These are phyloP conservation scores for Stratiomys singularior DNA, from an alignment of 2,888 invertebrate species.

Conservation along the genomic window DNA sequence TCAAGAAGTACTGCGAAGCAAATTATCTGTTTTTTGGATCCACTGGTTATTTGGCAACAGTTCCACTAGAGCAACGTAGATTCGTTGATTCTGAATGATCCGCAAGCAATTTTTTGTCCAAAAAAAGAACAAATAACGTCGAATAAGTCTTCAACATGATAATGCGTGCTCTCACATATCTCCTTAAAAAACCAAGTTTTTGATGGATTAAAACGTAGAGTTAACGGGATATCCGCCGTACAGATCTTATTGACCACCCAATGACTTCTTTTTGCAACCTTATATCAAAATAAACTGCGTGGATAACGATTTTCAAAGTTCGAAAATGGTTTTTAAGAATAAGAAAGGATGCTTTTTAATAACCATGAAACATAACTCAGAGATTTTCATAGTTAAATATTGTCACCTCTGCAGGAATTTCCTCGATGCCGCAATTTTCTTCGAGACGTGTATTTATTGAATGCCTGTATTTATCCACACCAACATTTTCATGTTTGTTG, in stretches of 20 bases:
- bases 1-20: conserved; percentile 5
- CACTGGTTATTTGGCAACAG: background rate
- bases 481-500: no score
- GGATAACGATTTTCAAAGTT: background rate
- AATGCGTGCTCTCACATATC: background rate
- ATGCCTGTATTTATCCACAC: no score
- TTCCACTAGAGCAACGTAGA: conserved; percentile 3
- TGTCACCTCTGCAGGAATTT: no score
- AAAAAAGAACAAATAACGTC: background rate
- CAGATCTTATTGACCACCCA: conserved; percentile 4
- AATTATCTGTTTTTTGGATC: background rate
- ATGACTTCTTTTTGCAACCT: background rate
- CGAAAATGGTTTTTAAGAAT: background rate
- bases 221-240: conserved; percentile 38
- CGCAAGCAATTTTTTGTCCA: background rate
- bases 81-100: background rate
- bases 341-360: no score
- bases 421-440: no score
- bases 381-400: no score
- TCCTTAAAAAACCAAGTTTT: conserved; percentile 3
- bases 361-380: no score
- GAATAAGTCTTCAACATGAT: conserved; percentile 27
- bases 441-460: no score
- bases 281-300: background rate
- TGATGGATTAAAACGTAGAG: background rate